These are phyloP conservation scores for Pagetopsis macropterus DNA, from an alignment of 2,797 vertebrate species.

Conservation along the genomic window DNA sequence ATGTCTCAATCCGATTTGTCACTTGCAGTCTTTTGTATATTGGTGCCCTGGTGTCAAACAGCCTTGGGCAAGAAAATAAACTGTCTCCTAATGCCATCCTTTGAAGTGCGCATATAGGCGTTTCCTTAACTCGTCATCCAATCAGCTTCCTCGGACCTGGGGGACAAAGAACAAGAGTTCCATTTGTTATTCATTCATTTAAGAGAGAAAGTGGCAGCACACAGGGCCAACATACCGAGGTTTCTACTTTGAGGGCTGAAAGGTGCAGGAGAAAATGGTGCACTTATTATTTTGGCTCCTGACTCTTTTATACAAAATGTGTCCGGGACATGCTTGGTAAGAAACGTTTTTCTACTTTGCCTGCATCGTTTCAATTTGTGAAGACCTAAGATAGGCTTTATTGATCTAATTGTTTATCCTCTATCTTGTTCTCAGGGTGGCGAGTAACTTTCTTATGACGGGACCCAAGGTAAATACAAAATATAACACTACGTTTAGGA, in stretches of 20 bases:
- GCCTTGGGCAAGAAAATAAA: constrained; percentile 60
- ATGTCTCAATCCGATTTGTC: constrained; percentile 23
- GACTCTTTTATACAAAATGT: constrained; percentile 53
- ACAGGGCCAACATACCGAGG: constrained; percentile 33
- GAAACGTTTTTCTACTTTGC: constrained; percentile 4
- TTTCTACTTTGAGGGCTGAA: constrained; percentile 13
- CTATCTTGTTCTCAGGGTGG: constrained; percentile 84
- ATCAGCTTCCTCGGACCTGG: constrained; percentile 62
- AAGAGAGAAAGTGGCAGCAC: constrained; percentile 60
- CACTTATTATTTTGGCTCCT: constrained; percentile 61
- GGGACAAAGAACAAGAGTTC: constrained; percentile 66
- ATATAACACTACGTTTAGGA: neutral
- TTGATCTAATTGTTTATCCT: neutral
- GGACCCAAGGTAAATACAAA: constrained; percentile 91
- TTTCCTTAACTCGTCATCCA: constrained; percentile 75
- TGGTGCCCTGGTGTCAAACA: constrained; percentile 49
- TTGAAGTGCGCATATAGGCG: constrained; percentile 84
- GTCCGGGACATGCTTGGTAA: constrained; percentile 81
- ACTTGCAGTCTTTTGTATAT: constrained; percentile 59
- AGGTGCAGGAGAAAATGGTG: constrained; percentile 56
- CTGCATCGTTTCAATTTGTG: neutral
- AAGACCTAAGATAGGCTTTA: no score
- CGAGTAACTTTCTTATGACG: constrained; percentile 95
- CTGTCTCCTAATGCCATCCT: constrained; percentile 58
- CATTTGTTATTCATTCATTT: constrained; percentile 66